Base-by-base conservation (phyloP, 1,140 invertebrate genomes). In the Copidosoma floridanum region DNA sequence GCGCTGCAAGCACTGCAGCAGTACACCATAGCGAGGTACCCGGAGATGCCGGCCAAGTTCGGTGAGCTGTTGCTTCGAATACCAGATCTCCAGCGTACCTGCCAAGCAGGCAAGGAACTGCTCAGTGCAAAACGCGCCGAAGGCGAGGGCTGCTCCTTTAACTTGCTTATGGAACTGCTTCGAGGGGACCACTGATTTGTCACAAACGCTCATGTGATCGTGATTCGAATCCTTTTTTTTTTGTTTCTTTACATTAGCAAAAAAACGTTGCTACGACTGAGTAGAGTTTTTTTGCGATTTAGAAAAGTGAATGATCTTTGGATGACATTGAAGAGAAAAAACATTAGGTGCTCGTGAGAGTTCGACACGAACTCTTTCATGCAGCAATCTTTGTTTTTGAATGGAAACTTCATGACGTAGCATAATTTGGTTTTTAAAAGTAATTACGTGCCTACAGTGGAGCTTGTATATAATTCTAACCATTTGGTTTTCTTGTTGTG, bases 91-190 rank as follows among this genome's bases (percentile, higher is more conserved):
- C 93, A 97, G 79, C 84, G 93, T 71, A 95, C 94, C 63, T 97
- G 93, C 81, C 93, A 95, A 83, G 89, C 94, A 60, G 93, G 93
- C 62, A 97, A 97, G 78, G 94, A 97, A 77, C 90, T 95, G 85
- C 82, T 95, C 58, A 89, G 87, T 72, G 83, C 86, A 14, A 94
- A 94, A 79, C 87, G 89, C 61, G 91, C 91, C 68, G 91, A 95
- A 75, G 86, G 90, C 29, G 91, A 93, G 69, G 91, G 91, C 57
- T 88, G 90, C 56, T 92, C 91, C 71, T 98, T 97, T 82, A 96
- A 97, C 77, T 84, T 98, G 62, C 84, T 97, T 53, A 95, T 97
- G 90, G 95, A 97, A 82, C 84, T 98, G 38, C 81, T 98, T 38
- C 86, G 95, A 75, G 94, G 93, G 67, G 93, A 95, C 81, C 91